Evolutionary conservation across 37 sponge, comb jelly and placozoan genomes (phyloP), one percentile per base, ranked within the genome.

Genomic region (Sycon ciliatum): DNA sequence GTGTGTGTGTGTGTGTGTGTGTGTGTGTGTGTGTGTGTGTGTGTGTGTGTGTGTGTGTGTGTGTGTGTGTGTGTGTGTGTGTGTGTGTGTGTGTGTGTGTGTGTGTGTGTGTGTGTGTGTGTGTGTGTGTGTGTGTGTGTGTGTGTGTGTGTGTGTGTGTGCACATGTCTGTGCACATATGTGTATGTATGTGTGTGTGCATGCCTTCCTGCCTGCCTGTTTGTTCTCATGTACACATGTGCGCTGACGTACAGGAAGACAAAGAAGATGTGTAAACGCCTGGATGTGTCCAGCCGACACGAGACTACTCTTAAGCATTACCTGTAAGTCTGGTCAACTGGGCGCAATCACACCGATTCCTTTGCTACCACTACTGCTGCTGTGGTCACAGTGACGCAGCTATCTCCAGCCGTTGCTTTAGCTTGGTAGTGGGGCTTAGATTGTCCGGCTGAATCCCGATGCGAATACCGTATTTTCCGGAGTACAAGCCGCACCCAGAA

Each of bases 181-280:
- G 49, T 42, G 49, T 42, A 13, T 42, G 49, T 42, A 13, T 42
- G 49, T 42, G 49, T 64, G 65, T 64, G 32, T 3, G 65, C 20
- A 3, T 31, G 18, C 20, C 20, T 20, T 32, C 33, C 33, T 3
- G 3, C 33, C 20, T 24, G 3, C 20, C 33, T 64, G 3, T 2
- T 27, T 31, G 65, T 24, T 2, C 20, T 1, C 20, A 31, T 64
- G 65, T 24, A n/a, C 2, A 32, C 33, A 20, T 64, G 65, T 4
- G 65, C 20, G 20, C 2, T 29, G 65, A 64, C 33, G 32, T 24
- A 61, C 42, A 82, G 67, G 34, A 80, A 82, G 0, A 67, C 68
- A 0, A 88, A 83, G 76, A 85, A 85, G 34, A 9, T 42, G 49
- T 42, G 49, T 18, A 18, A 42, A 42, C 13, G 49, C 13, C 49